Conservation (phyloP, 2,113 vertebrate species). For the Otolemur garnettii region DNA sequence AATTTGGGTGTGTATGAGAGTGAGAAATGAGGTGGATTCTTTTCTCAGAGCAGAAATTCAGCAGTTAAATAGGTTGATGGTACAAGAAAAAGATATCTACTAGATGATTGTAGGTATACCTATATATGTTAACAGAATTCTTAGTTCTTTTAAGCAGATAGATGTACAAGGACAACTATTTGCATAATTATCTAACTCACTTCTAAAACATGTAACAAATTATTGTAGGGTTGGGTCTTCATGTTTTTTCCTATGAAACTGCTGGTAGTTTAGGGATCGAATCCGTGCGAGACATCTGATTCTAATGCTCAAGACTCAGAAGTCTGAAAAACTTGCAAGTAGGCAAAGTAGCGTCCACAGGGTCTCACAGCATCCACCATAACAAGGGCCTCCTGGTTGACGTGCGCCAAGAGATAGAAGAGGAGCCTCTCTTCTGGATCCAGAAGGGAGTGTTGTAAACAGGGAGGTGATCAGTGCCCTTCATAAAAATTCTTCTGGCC, state of each 20-base stretch:
- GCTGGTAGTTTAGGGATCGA: not conserved
- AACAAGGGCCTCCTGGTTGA: not conserved
- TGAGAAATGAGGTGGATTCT: not conserved
- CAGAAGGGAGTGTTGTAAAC: not conserved
- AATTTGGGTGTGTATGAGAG: not conserved
- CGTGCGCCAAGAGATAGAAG: not conserved
- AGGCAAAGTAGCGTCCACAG: not conserved
- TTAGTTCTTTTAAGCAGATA: not conserved
- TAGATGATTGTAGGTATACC: not conserved
- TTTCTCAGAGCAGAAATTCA: not conserved
- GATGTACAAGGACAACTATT: not conserved
- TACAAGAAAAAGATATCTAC: not conserved
- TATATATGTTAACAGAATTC: not conserved
- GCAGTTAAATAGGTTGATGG: not conserved
- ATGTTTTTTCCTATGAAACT: not conserved
- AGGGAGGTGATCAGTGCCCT: not conserved
- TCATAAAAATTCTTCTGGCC: not conserved
- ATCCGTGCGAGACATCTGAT: not conserved
- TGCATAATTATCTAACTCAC: not conserved
- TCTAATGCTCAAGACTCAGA: not conserved
- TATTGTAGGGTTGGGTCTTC: not conserved
- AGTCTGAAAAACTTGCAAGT: not conserved
- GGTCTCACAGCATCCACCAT: too few species aligned
- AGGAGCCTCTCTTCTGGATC: not conserved
- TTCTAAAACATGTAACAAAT: not conserved